Evolutionary conservation across 2,797 vertebrate genomes (phyloP).

Genomic region (Sitta carolinensis): DNA sequence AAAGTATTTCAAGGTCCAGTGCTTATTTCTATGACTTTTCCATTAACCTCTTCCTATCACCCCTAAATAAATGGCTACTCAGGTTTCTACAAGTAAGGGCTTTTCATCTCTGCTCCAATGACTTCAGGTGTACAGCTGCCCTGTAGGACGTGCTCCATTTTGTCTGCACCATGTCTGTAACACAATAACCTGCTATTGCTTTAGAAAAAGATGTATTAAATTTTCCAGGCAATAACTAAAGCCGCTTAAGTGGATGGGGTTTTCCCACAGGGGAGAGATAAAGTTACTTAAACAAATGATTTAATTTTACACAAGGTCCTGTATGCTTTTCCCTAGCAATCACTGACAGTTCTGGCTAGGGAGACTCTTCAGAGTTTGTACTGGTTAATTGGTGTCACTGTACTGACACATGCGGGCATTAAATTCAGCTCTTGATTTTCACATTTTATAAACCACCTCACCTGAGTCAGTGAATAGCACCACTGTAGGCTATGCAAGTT

Average conservation of each 20-base stretch:
- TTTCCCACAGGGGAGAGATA: neutral
- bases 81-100: neutral
- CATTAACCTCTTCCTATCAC: neutral
- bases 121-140: neutral
- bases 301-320: neutral
- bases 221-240: neutral
- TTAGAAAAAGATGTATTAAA: neutral
- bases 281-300: neutral
- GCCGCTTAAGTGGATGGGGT: neutral
- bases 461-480: neutral
- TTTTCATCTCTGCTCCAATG: neutral
- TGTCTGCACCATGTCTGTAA: neutral
- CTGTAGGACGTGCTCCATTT: neutral
- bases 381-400: neutral
- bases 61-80: neutral
- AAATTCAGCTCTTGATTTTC: neutral
- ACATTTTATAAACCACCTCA: neutral
- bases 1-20: neutral
- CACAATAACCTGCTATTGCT: neutral
- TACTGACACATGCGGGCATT: neutral
- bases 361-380: neutral
- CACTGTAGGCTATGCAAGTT: neutral
- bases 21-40: neutral
- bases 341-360: neutral
- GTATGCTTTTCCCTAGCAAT: neutral